Base-by-base conservation (phyloP, 1,140 invertebrate species). In the Coelopa frigida region DNA sequence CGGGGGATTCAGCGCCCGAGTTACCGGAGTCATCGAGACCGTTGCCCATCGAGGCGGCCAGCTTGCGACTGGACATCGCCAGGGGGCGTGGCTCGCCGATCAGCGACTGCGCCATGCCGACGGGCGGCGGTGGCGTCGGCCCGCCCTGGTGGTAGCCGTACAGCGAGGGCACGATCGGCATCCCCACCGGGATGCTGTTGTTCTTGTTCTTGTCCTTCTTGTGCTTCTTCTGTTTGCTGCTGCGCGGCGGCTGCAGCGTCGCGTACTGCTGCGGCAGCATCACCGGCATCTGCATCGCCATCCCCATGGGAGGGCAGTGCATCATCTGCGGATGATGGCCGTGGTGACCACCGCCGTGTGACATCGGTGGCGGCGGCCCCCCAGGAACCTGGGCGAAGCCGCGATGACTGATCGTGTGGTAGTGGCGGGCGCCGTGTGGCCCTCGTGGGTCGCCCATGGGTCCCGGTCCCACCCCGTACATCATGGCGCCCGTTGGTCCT, bases 1-100 rank as follows among this genome's bases (percentile, higher is more conserved):
- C 89, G 6, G 84, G 79, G 11, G 87, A 89, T 35, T 87, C 87
- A 21, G 80, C 83, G 11, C 79, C 80, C 0, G 73, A 75, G 51
- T 75, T 74, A 36, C 79, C 77, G 0, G 75, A 73, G 52, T 73
- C 75, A 49, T 76, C 78, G 48, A 78, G 63, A 4, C 75, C 79
- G 15, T 64, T 66, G 53, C 68, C 72, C 68, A 73, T 75, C 41
- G 70, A 77, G 44, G 74, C 71, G 14, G 74, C 70, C 42, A 75
- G 43, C 51, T 75, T 75, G 46, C 73, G 71, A 53, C 60, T 75
- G 46, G 73, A 59, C 52, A 71, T 74, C 22, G 52, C 55, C 33
- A 65, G 32, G 1, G 59, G 55, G 18, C 66, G 54, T 5, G 61
- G 44, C 43, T 66, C 64, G 8, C 55, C 59, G 31, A 62, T 60